Evolutionary conservation across 2,888 invertebrate species (phyloP).

Genomic region (Dioctria linearis): DNA sequence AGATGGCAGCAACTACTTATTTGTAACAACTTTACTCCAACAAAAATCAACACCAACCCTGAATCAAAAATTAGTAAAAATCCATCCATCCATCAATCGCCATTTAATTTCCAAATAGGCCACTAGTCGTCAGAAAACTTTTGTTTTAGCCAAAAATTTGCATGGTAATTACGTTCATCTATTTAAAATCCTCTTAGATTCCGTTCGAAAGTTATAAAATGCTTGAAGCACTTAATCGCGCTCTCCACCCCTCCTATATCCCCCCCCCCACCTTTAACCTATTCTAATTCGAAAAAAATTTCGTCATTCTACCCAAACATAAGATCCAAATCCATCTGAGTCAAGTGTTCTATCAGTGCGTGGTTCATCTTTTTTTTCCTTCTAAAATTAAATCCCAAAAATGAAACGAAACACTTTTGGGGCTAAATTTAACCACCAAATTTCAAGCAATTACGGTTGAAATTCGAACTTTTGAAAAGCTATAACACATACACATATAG

Average conservation of each 20-base stretch:
- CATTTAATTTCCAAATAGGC: slow-evolving; percentile 11
- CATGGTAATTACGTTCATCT: slow-evolving; percentile 2
- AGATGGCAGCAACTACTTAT: no score
- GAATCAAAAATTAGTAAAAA: background rate
- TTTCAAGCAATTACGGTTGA: slow-evolving; percentile 53
- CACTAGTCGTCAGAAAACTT: background rate
- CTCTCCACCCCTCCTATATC: background rate
- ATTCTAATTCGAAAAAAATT: background rate
- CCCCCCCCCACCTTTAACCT: background rate
- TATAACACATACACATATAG: background rate
- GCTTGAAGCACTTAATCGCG: background rate
- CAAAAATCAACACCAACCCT: background rate
- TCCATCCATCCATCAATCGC: background rate
- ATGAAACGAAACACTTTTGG: slow-evolving; percentile 53
- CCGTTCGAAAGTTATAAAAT: background rate
- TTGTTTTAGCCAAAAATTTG: background rate
- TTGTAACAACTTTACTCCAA: no score
- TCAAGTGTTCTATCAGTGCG: slow-evolving; percentile 20
- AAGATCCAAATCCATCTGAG: background rate
- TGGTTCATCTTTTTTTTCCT: slow-evolving; percentile 35
- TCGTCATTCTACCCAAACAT: background rate
- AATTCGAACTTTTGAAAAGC: slow-evolving; percentile 49
- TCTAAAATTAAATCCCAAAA: slow-evolving; percentile 49
- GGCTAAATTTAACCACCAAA: slow-evolving; percentile 49
- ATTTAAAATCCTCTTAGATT: slow-evolving; percentile 16